Percentiles rank a stretch among this genome's conserved stretches.
These are phyloP conservation scores for Rhabdomys dilectus DNA, from an alignment of 2,113 vertebrate genomes.

Conservation along the genomic window DNA sequence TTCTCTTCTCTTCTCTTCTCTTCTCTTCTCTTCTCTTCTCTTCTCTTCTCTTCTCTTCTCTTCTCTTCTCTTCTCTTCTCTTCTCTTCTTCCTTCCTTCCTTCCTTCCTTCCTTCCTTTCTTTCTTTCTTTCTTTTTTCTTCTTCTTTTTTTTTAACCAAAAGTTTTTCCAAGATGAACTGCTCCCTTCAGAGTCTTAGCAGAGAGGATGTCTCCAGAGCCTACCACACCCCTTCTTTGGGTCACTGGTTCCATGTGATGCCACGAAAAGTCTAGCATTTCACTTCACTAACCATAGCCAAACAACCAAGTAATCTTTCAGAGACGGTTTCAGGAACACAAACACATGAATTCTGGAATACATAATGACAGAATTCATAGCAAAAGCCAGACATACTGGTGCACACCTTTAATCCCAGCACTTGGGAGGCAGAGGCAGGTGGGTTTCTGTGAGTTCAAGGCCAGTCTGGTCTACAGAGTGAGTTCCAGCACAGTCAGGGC, in stretches of 20 bases:
- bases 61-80: too few species aligned
- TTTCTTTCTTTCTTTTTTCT: too few species aligned
- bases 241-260: background rate
- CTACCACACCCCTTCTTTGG: constrained; percentile 9
- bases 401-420: background rate
- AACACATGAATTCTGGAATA: background rate
- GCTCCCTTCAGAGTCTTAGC: background rate
- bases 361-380: background rate
- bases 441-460: background rate
- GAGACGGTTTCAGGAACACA: background rate
- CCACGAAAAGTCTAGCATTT: background rate
- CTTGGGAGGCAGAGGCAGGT: background rate
- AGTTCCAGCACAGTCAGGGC: background rate
- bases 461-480: background rate
- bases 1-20: too few species aligned
- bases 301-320: background rate
- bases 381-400: background rate
- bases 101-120: too few species aligned
- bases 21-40: too few species aligned
- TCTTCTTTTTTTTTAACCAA: background rate
- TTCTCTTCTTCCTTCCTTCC: too few species aligned
- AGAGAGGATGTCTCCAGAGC: background rate
- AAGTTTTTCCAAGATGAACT: background rate
- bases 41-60: too few species aligned
- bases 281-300: background rate